Conservation (phyloP, 1,140 invertebrate genomes). For the Chrysopa pallens region DNA sequence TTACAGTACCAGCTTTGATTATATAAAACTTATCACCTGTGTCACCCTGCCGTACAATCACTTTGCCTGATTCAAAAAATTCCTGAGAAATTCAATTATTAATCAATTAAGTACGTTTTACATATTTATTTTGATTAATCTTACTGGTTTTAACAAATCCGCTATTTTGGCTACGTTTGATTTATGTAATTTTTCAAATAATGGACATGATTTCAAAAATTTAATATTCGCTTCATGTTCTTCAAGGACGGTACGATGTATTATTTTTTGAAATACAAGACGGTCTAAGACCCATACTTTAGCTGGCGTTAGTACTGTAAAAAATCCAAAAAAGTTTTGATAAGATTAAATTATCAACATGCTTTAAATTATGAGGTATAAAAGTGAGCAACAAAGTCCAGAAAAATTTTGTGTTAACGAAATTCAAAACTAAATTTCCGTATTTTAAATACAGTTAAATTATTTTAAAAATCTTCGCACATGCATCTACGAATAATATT, state of each 20-base stretch:
- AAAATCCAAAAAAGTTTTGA: conserved; percentile 5
- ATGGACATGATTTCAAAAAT: conserved; percentile 71
- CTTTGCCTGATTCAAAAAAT: conserved; percentile 66
- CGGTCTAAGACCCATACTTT: conserved; percentile 79
- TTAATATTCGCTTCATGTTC: conserved; percentile 65
- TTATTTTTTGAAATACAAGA: conserved; percentile 72
- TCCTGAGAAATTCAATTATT: conserved; percentile 30
- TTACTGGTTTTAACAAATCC: conserved; percentile 73
- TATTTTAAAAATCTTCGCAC: no score
- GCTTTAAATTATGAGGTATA: no score
- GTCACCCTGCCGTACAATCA: conserved; percentile 85
- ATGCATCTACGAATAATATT: no score
- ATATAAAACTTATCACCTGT: conserved; percentile 93
- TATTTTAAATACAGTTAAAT: no score
- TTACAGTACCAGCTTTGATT: conserved; percentile 77
- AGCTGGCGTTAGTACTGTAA: conserved; percentile 53
- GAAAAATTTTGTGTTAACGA: no score
- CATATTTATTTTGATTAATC: conserved; percentile 6
- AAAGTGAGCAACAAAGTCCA: no score
- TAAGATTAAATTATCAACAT: no score
- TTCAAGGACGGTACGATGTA: conserved; percentile 62
- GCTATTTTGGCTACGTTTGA: conserved; percentile 73
- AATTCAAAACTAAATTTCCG: no score
- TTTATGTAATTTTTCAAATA: conserved; percentile 62
- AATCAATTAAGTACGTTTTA: background rate